Conservation (phyloP, 2,888 invertebrate genomes). For the Apoda limacodes region DNA sequence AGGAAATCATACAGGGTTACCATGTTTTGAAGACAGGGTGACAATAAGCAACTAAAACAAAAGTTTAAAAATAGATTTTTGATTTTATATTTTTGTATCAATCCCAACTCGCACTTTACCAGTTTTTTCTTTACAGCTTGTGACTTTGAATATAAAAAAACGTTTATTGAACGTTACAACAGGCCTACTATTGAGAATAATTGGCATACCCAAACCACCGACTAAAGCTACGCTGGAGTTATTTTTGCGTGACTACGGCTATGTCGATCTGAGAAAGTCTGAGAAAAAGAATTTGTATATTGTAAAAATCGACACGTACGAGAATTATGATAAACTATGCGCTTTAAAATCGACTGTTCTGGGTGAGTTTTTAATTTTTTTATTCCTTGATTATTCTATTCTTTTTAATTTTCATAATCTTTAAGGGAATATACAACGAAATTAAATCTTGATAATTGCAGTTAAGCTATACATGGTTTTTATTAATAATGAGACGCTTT, state of each 20-base stretch:
- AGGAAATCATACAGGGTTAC: no score
- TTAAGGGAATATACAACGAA: background rate
- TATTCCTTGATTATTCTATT: slow-evolving; percentile 3
- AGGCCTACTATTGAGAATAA: slow-evolving; percentile 26
- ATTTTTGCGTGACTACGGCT: slow-evolving; percentile 23
- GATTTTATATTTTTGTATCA: no score
- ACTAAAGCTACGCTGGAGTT: slow-evolving; percentile 14
- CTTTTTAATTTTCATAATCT: background rate
- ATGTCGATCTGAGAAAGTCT: slow-evolving; percentile 25
- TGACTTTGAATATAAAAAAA: background rate
- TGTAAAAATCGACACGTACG: slow-evolving; percentile 20
- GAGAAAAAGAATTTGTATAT: slow-evolving; percentile 18
- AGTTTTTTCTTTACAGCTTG: background rate
- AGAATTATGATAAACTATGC: slow-evolving; percentile 27
- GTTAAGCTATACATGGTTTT: background rate
- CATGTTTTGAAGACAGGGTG: no score
- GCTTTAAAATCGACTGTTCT: slow-evolving; percentile 10
- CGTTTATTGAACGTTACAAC: slow-evolving; percentile 26
- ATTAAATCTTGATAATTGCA: no score
- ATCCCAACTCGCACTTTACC: no score
- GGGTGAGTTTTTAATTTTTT: slow-evolving; percentile 21
- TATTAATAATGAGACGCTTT: no score
- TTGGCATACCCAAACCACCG: slow-evolving; percentile 18
- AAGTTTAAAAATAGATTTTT: no score
- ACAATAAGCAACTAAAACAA: no score